A percentile compares a stretch with the other conserved stretches of the same genome.
phyloP scores from a whole-genome alignment of 92 coral and sea anemone genomes.

The Virgularia gustaviana region DNA sequence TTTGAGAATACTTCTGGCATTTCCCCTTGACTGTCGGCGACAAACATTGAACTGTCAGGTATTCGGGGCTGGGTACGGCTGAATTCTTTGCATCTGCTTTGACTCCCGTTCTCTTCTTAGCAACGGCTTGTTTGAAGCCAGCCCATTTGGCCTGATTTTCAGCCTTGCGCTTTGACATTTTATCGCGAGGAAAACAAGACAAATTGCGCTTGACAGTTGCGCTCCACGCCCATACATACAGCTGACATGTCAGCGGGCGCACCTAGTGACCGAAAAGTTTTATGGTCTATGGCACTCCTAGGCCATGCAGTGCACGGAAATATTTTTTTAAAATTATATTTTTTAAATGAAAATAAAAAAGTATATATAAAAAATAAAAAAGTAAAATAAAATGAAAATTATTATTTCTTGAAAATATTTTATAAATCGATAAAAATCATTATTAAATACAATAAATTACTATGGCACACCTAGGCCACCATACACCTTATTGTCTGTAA shows the following conservation, averaged over 20 bases:
- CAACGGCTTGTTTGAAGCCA: not conserved
- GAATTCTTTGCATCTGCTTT: not conserved
- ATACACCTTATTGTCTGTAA: no score
- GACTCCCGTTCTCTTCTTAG: not conserved
- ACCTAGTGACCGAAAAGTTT: not conserved
- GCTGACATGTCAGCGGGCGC: not conserved
- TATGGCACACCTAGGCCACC: conserved; percentile 4
- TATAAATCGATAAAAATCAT: no score
- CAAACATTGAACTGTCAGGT: conserved; percentile 52
- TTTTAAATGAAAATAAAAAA: not conserved
- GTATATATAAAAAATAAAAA: no score
- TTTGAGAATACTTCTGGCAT: conserved; percentile 64
- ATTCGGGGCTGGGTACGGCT: not conserved
- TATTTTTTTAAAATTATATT: no score
- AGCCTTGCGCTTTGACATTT: no score
- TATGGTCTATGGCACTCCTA: not conserved
- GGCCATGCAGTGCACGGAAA: not conserved
- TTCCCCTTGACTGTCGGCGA: conserved; percentile 49
- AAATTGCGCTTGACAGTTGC: no score
- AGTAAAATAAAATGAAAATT: no score
- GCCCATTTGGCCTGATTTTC: not conserved
- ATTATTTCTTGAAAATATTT: no score
- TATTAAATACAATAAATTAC: no score
- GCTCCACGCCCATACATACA: no score
- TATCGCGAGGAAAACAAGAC: no score